These are phyloP conservation scores for Diarsia dahlii DNA, from an alignment of 2,888 invertebrate genomes.

Conservation along the genomic window DNA sequence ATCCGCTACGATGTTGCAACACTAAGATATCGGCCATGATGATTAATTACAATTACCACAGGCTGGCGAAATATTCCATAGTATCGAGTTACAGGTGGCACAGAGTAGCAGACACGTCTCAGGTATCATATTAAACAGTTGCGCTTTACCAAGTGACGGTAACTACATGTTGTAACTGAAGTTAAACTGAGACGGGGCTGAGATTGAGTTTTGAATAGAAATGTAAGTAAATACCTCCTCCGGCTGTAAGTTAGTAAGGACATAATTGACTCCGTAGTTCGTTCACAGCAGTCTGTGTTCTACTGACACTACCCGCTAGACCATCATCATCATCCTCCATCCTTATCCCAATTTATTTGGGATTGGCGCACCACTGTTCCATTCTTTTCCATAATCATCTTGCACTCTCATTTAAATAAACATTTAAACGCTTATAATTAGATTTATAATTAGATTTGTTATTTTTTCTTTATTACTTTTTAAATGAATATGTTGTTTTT, in stretches of 20 bases:
- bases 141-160: not conserved
- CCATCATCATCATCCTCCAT: too few species aligned
- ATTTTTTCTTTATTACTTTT: too few species aligned
- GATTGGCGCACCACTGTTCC: too few species aligned
- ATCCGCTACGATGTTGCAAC: slow-evolving; percentile 18
- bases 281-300: too few species aligned
- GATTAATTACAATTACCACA: slow-evolving; percentile 33
- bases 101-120: slow-evolving; percentile 11
- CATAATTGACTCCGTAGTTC: too few species aligned
- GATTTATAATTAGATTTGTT: too few species aligned
- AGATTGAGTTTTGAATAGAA: not conserved
- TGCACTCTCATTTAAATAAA: too few species aligned
- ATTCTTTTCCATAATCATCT: too few species aligned
- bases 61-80: slow-evolving; percentile 10
- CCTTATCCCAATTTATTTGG: too few species aligned
- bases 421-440: too few species aligned
- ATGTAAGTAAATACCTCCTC: not conserved
- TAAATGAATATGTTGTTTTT: too few species aligned
- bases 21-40: slow-evolving; percentile 4
- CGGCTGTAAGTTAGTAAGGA: not conserved
- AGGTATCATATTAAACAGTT: slow-evolving; percentile 6
- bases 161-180: slow-evolving; percentile 1
- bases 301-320: too few species aligned
- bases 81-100: slow-evolving; percentile 24
- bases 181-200: not conserved